Evolutionary conservation across 1,140 invertebrate genomes (phyloP).

Genomic region (Paramacrobiotus metropolitanus): DNA sequence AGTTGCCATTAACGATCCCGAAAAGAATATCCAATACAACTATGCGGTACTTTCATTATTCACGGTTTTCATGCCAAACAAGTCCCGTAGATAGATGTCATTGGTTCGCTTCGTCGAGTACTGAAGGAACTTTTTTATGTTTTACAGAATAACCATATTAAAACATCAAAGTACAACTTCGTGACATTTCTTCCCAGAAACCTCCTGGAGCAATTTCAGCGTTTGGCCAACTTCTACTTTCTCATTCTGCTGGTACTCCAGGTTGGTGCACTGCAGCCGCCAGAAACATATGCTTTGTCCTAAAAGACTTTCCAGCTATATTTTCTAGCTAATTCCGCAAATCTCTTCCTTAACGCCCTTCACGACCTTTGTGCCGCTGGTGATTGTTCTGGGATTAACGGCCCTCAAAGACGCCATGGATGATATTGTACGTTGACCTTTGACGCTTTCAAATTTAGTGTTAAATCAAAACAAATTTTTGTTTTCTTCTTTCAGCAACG

Average conservation of each 20-base stretch:
- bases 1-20: slow-evolving; percentile 81
- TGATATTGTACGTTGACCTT: slow-evolving; percentile 65
- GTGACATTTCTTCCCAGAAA: slow-evolving; percentile 83
- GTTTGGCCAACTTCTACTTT: slow-evolving; percentile 91
- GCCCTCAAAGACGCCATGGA: slow-evolving; percentile 96
- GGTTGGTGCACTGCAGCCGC: slow-evolving; percentile 13
- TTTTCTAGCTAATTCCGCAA: slow-evolving; percentile 64
- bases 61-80: too few relatives aligned
- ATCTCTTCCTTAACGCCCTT: slow-evolving; percentile 92
- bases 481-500: slow-evolving; percentile 45
- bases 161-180: slow-evolving; percentile 87
- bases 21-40: slow-evolving; percentile 79
- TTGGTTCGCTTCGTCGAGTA: neutral
- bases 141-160: slow-evolving; percentile 89
- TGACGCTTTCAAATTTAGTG: too few relatives aligned
- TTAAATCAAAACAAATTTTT: too few relatives aligned
- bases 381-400: slow-evolving; percentile 77
- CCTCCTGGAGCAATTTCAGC: slow-evolving; percentile 85
- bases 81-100: slow-evolving; percentile 28
- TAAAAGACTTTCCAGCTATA: slow-evolving; percentile 12
- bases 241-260: slow-evolving; percentile 53
- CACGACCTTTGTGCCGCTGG: slow-evolving; percentile 85
- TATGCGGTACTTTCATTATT: slow-evolving; percentile 52
- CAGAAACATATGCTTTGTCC: neutral
- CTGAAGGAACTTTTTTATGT: neutral